These are phyloP conservation scores for Erythrocercus mccallii DNA, from an alignment of 2,113 vertebrate genomes.

Conservation along the genomic window DNA sequence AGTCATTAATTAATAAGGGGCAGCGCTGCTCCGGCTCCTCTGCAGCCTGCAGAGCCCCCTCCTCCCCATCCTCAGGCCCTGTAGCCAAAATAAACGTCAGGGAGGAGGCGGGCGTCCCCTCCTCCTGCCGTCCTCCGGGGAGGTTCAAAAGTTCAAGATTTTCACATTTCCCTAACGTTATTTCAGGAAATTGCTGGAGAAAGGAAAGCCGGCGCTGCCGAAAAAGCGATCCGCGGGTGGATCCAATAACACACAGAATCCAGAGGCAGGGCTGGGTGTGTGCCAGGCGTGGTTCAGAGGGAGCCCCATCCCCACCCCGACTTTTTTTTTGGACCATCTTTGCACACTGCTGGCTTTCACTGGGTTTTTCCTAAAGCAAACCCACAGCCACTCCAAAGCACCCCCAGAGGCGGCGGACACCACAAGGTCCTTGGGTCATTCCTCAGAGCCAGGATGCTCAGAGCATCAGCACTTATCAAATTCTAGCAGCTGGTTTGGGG, in stretches of 20 bases:
- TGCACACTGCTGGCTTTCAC: accelerated
- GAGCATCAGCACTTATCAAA: background rate
- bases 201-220: slow-evolving; percentile 39
- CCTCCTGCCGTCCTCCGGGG: slow-evolving; percentile 57
- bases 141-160: slow-evolving; percentile 51
- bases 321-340: background rate
- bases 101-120: slow-evolving; percentile 9
- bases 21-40: background rate
- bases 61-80: background rate
- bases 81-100: slow-evolving; percentile 57
- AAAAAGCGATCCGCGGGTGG: background rate
- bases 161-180: slow-evolving; percentile 27
- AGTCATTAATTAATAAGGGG: slow-evolving; percentile 43
- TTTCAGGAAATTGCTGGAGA: slow-evolving; percentile 38
- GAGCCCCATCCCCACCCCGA: background rate
- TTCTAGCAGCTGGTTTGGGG: accelerated
- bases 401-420: background rate
- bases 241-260: background rate
- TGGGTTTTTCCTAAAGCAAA: background rate
- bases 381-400: accelerated
- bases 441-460: accelerated
- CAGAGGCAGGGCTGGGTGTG: background rate
- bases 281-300: background rate
- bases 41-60: background rate
- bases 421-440: accelerated